Evolutionary conservation across 2,797 vertebrate species (phyloP).

Genomic region (Synanceia verrucosa): DNA sequence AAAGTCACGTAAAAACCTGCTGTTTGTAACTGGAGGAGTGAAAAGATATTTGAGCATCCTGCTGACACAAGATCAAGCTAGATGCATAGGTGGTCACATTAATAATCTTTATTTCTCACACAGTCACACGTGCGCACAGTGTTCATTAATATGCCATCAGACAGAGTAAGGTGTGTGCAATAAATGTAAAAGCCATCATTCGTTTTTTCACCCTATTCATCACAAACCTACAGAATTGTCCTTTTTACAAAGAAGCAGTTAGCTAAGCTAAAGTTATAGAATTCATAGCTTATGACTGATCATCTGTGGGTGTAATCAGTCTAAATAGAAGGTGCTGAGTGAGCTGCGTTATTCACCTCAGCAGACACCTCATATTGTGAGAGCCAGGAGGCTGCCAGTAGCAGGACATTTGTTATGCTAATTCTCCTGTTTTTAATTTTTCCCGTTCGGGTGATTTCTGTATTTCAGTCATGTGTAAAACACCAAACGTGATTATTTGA

Average conservation of each 20-base stretch:
- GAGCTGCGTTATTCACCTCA: conserved; percentile 48
- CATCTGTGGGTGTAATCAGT: conserved; percentile 48
- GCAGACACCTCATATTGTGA: conserved; percentile 42
- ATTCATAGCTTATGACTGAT: conserved; percentile 45
- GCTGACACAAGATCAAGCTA: background rate
- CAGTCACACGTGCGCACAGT: background rate
- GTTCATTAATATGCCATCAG: background rate
- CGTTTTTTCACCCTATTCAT: conserved; percentile 27
- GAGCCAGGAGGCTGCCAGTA: conserved; percentile 36
- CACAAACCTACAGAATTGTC: conserved; percentile 33
- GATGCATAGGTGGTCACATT: conserved; percentile 2
- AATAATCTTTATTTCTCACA: background rate
- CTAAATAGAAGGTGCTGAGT: conserved; percentile 52
- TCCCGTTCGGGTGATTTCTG: conserved; percentile 9
- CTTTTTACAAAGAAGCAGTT: conserved; percentile 46
- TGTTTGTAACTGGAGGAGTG: background rate
- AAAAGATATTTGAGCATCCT: background rate
- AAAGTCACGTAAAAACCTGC: background rate
- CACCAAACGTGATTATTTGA: conserved; percentile 43
- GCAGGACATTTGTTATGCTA: conserved; percentile 54
- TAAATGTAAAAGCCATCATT: conserved; percentile 31
- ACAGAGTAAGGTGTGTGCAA: background rate
- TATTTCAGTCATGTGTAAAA: conserved; percentile 34
- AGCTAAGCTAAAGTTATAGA: conserved; percentile 17
- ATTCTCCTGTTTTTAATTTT: conserved; percentile 46